Evolutionary conservation across 2,113 vertebrate genomes (phyloP).

Genomic region (Donacobius atricapilla): DNA sequence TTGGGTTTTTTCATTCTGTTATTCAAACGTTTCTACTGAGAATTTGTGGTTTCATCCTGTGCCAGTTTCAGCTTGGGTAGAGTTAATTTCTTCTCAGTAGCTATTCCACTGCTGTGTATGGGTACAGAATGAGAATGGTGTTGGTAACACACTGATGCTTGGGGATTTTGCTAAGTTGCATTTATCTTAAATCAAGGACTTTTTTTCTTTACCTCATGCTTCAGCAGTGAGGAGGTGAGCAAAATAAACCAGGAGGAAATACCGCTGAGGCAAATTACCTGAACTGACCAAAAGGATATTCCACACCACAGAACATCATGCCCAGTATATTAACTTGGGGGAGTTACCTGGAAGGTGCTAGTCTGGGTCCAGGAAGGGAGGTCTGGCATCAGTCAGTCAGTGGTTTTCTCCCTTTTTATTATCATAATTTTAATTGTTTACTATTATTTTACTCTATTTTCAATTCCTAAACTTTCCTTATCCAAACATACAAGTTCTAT

Average conservation of each 20-base stretch:
- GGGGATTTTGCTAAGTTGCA: neutral
- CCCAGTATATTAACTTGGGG: neutral
- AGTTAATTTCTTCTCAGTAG: neutral
- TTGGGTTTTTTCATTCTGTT: neutral
- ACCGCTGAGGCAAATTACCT: accelerated
- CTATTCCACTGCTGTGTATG: neutral
- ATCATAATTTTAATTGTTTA: neutral
- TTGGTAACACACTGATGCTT: neutral
- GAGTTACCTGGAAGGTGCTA: neutral
- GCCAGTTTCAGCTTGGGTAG: neutral
- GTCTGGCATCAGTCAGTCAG: neutral
- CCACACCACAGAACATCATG: neutral
- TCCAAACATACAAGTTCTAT: neutral
- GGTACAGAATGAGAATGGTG: neutral
- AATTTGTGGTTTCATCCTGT: neutral
- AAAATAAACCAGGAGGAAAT: neutral
- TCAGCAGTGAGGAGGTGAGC: neutral
- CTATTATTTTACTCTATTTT: neutral
- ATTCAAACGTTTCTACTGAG: neutral
- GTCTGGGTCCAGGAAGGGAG: neutral
- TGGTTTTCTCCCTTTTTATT: neutral
- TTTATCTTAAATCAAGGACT: neutral
- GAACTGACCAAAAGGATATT: neutral
- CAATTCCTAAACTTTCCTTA: neutral
- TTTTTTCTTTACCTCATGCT: accelerated